Evolutionary conservation across 1,140 invertebrate genomes (phyloP), one percentile per base, ranked within the genome.

Genomic region (Paraescarpia echinospica): DNA sequence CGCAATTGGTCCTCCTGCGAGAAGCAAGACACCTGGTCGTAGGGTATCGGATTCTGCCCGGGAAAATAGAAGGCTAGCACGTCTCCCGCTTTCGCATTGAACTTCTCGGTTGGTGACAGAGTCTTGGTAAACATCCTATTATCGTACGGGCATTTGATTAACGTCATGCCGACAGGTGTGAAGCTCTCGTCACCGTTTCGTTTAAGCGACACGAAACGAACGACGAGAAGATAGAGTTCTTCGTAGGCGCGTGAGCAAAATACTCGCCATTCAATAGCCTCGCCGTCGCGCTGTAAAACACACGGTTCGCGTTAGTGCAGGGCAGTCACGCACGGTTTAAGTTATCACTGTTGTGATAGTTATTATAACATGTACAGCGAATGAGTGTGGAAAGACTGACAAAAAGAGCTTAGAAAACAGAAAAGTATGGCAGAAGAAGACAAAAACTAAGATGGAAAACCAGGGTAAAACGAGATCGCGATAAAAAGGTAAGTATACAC

Each of bases 1-100:
- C 89, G 89, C 34, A 90, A 31, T 34, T 90, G 89, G 34, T 90
- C 89, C 14, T 90, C 89, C 34, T 34, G 89, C 34, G 89, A 90
- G 35, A 34, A 90, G 35, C 89, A 90, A 14, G 33, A 18, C 35
- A 22, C 35, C 34, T 34, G 33, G 4, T 34, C 35, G 89, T 90
- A 90, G 9, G 89, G 89, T 22, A 90, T 22, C 2, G 89, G 89
- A 31, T 90, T 90, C 89, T 90, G 33, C 35, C n/a, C 22, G 33
- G 89, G 89, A 35, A 90, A 90, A 31, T 90, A 90, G 34, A 90
- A 34, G 18, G 34, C 89, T 31, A 90, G 33, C 33, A 90, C 35
- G 33, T 90, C 89, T 12, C 89, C 89, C 8, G 35, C 33, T 4
- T 90, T 35, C 14, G 27, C 89, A n/a, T 31, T 34, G 33, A 90